Evolutionary conservation across 2,113 vertebrate genomes (phyloP), one percentile per base, ranked within the genome.

Genomic region (Sylvicapra grimmia): DNA sequence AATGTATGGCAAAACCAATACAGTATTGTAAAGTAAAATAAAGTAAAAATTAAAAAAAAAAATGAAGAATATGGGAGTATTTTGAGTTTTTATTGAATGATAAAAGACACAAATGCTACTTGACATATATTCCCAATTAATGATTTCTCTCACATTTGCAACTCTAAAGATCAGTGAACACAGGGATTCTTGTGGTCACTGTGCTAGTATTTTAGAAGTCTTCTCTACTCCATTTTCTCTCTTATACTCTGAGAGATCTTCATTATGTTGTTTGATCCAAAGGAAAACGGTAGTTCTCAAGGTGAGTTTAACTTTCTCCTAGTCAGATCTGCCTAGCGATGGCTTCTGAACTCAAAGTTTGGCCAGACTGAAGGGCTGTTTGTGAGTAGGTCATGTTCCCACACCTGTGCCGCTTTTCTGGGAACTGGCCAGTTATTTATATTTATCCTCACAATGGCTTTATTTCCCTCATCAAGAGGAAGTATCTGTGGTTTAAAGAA

Each of bases 231-330:
- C 94, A 86, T 99, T 98, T 97, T 98, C 99, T 97, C 95, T 98
- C 97, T 99, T 99, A 91, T 99, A 99, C 82, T 99, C 99, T 10
- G 94, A 97, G 18, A 98, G 65, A 75, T 99, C 98, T 1, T 98
- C 96, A 49, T 98, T 97, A 96, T 99, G 98, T 92, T 99, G 97
- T 58, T 98, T 99, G 97, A 99, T 98, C 99, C 99, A 99, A 9
- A 99, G 68, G 75, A 98, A 93, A 91, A 95, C 97, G 16, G 98
- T 96, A 23, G 98, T 97, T 54, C 98, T 98, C 82, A 99, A 98
- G 1, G 98, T 98, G 29, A 99, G 92, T 68, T 98, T 98, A 90
- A 99, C 99, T 88, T 98, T 94, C 0, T 99, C 1, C 99, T 99
- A 99, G 94, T 99, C 99, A 0, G 99, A 98, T 27, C 98, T 98